A percentile compares a stretch with the other conserved stretches of the same genome.
Conservation (phyloP, 2,113 vertebrate species). For the zebrafish (Danio rerio) region GRCz12tu NC_133180.1:47407501-47408000, state of each 20-base stretch:
- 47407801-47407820: not conserved
- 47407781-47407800: not conserved
- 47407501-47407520: not conserved
- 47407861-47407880: not conserved
- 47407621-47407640: not conserved
- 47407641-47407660: not conserved
- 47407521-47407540: not conserved
- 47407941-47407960: not conserved
- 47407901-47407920: not conserved
- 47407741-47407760: slow-evolving; percentile 3
- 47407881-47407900: not conserved
- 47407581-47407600: not conserved
- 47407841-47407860: not conserved
- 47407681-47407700: not conserved
- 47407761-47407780: slow-evolving; percentile 23
- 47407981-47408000: not conserved
- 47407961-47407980: not conserved
- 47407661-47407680: not conserved
- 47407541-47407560: not conserved
- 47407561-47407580: not conserved
- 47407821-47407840: slow-evolving; percentile 1
- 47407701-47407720: not conserved
- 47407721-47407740: not conserved
- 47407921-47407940: not conserved
- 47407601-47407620: rapidly evolving